Evolutionary conservation across 2,113 vertebrate genomes (phyloP).

Genomic region (Lontra canadensis): DNA sequence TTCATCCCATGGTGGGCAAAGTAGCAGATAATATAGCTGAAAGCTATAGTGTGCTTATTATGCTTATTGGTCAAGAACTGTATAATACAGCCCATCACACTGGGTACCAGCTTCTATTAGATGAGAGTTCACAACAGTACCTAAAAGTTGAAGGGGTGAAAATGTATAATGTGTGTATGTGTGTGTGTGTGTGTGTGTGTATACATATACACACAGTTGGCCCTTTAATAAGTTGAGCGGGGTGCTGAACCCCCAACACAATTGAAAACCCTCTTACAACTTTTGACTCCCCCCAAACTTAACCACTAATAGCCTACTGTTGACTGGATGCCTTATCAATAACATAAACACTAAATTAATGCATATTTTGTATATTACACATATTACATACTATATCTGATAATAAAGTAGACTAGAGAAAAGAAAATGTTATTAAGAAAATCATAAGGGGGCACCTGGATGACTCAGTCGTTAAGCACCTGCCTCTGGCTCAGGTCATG

Average conservation of each 20-base stretch:
- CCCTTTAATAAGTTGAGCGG: not conserved
- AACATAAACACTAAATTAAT: not conserved
- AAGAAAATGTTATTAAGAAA: not conserved
- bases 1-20: not conserved
- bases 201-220: not conserved
- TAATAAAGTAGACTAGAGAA: not conserved
- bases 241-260: not conserved
- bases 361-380: not conserved
- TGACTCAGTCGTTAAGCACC: no score
- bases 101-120: not conserved
- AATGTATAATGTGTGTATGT: not conserved
- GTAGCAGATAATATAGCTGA: not conserved
- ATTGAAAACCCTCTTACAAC: not conserved
- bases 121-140: not conserved
- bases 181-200: no score
- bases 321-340: not conserved
- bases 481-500: no score
- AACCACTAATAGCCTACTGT: not conserved
- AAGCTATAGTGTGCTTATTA: not conserved
- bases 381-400: not conserved
- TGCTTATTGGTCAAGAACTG: not conserved
- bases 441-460: not conserved
- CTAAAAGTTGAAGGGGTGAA: not conserved
- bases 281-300: not conserved
- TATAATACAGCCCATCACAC: not conserved